Evolutionary conservation across 2,113 vertebrate genomes (phyloP), one percentile per base, ranked within the genome.

Genomic region (Cairina moschata): DNA sequence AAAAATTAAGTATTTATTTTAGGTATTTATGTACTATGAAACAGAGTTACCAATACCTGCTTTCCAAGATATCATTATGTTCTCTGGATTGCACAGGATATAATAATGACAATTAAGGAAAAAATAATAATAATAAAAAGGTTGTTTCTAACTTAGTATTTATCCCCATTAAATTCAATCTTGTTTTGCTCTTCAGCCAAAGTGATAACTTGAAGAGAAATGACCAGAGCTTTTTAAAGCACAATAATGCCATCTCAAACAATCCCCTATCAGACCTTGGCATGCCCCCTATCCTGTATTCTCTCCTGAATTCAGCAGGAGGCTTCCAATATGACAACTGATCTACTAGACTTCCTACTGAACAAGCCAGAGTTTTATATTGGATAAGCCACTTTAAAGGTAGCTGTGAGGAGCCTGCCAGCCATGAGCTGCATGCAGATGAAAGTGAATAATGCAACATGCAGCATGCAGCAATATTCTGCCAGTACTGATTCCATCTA

Each of bases 371-470:
- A 83, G 95, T 65, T 96, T 96, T 95, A 94, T 95, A 94, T 42
- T 83, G 93, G 90, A 96, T 94, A 95, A 96, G 87, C 83, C 90
- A 91, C 93, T 95, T 96, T 97, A 97, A 97, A 97, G 95, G 95
- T 94, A 97, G 77, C 93, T 94, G 92, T 87, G 88, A 97, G 96
- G 59, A 97, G 88, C 83, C 95, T 97, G 96, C 93, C 93, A 97
- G 91, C 92, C 95, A 95, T 52, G 91, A 97, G 90, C 93, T 97
- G 96, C 96, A 97, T 97, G 97, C 95, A 97, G 97, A 97, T 97
- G 93, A 97, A 97, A 97, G 97, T 96, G 97, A 97, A 97, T 97
- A 97, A 97, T 97, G 95, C 96, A 97, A 97, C 95, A 96, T 97
- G 93, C 93, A 94, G 91, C 96, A 97, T 97, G 96, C 95, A 97